These are phyloP conservation scores for Knipowitschia caucasica DNA, from an alignment of 2,797 vertebrate genomes.

Conservation along the genomic window DNA sequence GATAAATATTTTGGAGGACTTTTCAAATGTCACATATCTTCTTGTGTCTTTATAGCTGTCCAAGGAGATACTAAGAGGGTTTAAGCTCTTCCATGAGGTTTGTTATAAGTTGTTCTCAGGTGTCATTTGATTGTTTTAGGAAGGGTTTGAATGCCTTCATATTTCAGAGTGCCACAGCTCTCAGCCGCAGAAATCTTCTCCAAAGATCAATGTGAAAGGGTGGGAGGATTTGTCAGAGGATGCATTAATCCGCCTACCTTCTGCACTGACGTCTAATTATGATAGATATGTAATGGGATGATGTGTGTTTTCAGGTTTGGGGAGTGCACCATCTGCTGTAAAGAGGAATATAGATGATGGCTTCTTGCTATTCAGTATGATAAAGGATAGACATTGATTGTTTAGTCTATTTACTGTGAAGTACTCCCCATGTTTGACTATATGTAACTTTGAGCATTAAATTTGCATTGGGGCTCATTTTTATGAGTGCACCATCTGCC, in stretches of 20 bases:
- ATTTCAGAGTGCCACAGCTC: no score
- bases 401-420: conserved; percentile 16
- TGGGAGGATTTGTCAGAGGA: conserved; percentile 52
- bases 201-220: conserved; percentile 20
- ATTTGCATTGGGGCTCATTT: conserved; percentile 28
- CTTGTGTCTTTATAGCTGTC: no score
- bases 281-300: neutral
- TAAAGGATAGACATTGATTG: neutral
- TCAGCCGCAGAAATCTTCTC: conserved; percentile 43
- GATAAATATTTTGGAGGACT: no score
- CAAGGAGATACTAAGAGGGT: no score
- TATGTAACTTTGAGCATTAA: conserved; percentile 34
- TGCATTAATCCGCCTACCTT: conserved; percentile 30
- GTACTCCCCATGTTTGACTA: conserved; percentile 36
- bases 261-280: neutral
- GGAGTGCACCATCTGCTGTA: neutral
- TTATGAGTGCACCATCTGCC: conserved; percentile 44
- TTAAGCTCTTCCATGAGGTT: no score
- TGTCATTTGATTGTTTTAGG: no score
- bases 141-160: no score
- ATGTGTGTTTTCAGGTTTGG: neutral
- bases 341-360: neutral
- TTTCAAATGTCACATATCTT: no score
- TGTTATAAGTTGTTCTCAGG: no score
- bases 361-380: neutral